Percentiles rank a stretch among this genome's conserved stretches.
Evolutionary conservation across 2,113 vertebrate genomes (phyloP).

Genomic region (Psettodes erumei): DNA sequence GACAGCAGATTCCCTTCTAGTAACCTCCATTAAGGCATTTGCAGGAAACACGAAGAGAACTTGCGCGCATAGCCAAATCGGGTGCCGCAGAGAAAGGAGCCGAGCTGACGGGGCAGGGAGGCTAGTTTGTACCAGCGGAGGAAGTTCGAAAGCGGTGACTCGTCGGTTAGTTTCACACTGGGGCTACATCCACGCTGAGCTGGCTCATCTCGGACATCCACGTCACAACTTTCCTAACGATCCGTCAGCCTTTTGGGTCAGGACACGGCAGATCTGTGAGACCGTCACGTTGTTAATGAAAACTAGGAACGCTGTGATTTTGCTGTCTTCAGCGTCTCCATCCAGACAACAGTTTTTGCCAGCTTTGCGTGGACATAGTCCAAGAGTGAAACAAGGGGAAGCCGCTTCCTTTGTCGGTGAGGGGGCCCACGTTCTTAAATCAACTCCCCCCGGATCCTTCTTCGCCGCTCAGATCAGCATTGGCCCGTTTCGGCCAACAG

Average conservation of each 20-base stretch:
- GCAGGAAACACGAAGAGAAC: slow-evolving; percentile 34
- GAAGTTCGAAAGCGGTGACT: neutral
- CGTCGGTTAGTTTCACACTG: neutral
- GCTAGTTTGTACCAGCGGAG: neutral
- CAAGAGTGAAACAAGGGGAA: neutral
- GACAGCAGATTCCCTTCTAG: slow-evolving; percentile 33
- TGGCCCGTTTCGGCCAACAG: slow-evolving; percentile 9
- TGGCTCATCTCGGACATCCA: neutral
- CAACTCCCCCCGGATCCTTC: neutral
- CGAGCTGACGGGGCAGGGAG: neutral
- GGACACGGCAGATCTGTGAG: too few relatives aligned
- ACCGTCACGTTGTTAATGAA: too few relatives aligned
- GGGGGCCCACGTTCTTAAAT: neutral
- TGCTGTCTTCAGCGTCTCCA: too few relatives aligned
- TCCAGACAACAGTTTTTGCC: neutral
- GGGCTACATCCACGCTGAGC: slow-evolving; percentile 13
- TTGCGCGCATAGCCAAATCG: neutral
- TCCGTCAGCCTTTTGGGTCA: too few relatives aligned
- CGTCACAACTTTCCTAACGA: too few relatives aligned
- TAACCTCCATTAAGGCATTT: slow-evolving; percentile 70
- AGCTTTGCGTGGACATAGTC: slow-evolving; percentile 12
- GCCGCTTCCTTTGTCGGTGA: neutral
- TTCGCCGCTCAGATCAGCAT: slow-evolving; percentile 1
- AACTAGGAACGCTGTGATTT: too few relatives aligned
- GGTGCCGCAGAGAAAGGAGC: neutral